A percentile compares a stretch with the other conserved stretches of the same genome.
Conservation (phyloP, 1,140 invertebrate genomes). For the Nymphalis io region DNA sequence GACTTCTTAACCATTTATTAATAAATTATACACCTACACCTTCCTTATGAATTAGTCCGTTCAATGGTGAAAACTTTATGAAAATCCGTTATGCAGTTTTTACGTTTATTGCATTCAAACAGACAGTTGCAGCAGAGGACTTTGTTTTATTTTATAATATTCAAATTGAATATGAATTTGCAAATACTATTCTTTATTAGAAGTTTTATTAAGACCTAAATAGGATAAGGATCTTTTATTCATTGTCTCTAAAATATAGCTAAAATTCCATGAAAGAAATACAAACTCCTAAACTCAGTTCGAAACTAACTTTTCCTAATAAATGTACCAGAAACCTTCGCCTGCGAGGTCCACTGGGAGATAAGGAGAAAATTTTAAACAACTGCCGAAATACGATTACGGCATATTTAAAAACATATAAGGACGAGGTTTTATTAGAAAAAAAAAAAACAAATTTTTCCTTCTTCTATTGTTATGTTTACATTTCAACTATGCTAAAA, state of each 20-base stretch:
- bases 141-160: no score
- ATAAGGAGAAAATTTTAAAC: constrained; percentile 14
- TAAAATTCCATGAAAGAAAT: constrained; percentile 1
- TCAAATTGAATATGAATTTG: no score
- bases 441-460: background rate
- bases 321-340: constrained; percentile 13
- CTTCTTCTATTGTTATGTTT: background rate
- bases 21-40: no score
- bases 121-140: no score
- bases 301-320: constrained; percentile 12
- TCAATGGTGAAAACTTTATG: no score
- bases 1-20: no score
- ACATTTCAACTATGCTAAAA: no score
- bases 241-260: background rate
- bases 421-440: background rate
- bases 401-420: background rate
- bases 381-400: constrained; percentile 13
- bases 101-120: no score
- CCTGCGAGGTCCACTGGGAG: constrained; percentile 4
- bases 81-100: no score
- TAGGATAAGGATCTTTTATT: background rate
- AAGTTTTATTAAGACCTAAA: no score
- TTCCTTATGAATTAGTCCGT: no score
- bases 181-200: no score
- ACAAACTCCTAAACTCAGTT: constrained; percentile 10